These are phyloP conservation scores for Aphidius ervi DNA, from an alignment of 1,140 invertebrate genomes.

Conservation along the genomic window DNA sequence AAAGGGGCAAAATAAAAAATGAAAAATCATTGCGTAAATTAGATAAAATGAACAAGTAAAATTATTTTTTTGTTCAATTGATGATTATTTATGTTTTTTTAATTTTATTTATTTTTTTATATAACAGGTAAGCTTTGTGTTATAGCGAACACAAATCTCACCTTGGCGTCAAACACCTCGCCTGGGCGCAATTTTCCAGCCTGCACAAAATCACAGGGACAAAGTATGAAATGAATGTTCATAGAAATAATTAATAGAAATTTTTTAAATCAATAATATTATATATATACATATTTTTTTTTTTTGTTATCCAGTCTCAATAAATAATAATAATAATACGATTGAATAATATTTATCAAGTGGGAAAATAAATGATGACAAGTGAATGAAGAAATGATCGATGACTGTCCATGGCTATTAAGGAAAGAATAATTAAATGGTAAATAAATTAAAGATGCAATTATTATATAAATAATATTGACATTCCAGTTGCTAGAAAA, in stretches of 20 bases:
- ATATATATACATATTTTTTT: conserved; percentile 5
- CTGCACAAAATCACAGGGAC: conserved; percentile 55
- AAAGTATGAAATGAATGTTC: conserved; percentile 33
- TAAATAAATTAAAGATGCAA: neutral
- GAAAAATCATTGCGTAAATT: no score
- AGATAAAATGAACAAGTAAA: no score
- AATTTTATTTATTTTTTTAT: conserved; percentile 33
- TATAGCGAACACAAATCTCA: conserved; percentile 64
- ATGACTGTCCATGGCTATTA: conserved; percentile 13
- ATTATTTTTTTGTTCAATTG: no score
- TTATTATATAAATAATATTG: no score
- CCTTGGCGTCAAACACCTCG: conserved; percentile 73
- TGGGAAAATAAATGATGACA: neutral
- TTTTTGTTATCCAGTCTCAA: neutral
- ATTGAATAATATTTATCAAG: conserved; percentile 3
- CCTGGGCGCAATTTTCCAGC: conserved; percentile 72
- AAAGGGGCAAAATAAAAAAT: neutral
- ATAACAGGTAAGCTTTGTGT: conserved; percentile 59
- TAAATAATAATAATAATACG: neutral
- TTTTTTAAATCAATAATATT: neutral
- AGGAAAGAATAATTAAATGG: neutral
- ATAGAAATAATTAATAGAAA: neutral
- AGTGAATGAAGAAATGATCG: conserved; percentile 1
- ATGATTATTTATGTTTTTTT: conserved; percentile 1
- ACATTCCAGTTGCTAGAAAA: no score